Base-by-base conservation (phyloP, 2,797 vertebrate genomes). In the Spheniscus humboldti region DNA sequence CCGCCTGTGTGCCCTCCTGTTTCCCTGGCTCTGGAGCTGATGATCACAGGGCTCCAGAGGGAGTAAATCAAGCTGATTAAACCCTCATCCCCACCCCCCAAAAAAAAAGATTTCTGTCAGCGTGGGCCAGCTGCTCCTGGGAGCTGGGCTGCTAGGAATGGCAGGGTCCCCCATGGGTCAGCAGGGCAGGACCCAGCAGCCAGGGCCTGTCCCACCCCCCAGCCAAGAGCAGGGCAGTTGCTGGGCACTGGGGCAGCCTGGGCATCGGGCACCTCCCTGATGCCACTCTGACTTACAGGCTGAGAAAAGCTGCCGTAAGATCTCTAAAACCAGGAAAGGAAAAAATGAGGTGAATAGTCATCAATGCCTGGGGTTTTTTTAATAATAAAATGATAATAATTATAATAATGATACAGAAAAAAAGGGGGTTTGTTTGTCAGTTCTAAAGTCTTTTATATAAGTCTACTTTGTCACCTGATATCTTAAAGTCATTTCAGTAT, bases 241-340 rank as follows among this genome's bases (percentile, higher is more conserved):
- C 3, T 41, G 6, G 25, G 10, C 48, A 25, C 7, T 2, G 3
- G 3, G 27, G 7, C 18, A 66, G 10, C 7, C 18, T 0, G 1
- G 52, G 18, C 17, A 18, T 14, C 7, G 2, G 47, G 18, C 20
- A 28, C 62, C 13, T 75, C 41, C 16, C 33, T 25, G 56, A 15
- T 14, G 9, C 33, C 56, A n/a, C 19, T 50, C 25, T 4, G 2
- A 18, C 30, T 31, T 66, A 31, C 43, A 79, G 39, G 9, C 24
- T 39, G 20, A 67, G 68, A 53, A 69, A 53, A 48, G 22, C 22
- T 64, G 24, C 28, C 5, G 2, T 35, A 16, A 45, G 19, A 18
- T 28, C 16, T 59, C 48, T 63, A 62, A 66, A 60, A 56, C 0
- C 16, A 68, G n/a, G 25, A n/a, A 85, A 35, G 31, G 9, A 37